Conservation (phyloP, 2,888 invertebrate species). For the Tipula unca region DNA sequence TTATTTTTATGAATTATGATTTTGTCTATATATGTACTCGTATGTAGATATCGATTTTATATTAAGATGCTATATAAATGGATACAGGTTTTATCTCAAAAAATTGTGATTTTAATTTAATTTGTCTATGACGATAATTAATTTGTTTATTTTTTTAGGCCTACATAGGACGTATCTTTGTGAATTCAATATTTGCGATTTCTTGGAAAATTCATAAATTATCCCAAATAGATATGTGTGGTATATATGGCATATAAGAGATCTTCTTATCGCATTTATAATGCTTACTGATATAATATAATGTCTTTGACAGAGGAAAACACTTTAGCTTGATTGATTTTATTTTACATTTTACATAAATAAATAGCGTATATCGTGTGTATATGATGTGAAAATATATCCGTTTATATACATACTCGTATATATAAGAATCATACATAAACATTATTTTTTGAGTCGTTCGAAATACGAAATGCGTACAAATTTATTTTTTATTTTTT, state of each 20-base stretch:
- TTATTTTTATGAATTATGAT: background rate
- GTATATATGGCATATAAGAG: too few relatives aligned
- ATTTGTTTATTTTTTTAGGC: background rate
- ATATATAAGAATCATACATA: background rate
- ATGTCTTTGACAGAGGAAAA: background rate
- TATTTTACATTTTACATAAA: background rate
- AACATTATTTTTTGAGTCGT: background rate
- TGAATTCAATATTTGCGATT: too few relatives aligned
- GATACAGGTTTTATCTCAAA: background rate
- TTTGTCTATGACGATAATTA: background rate
- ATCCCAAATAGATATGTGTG: background rate
- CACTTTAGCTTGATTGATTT: constrained; percentile 14
- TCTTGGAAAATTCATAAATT: too few relatives aligned
- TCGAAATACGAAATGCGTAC: background rate
- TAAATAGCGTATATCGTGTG: background rate
- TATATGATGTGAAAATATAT: background rate
- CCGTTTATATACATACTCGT: background rate
- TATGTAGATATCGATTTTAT: background rate
- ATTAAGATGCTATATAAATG: background rate
- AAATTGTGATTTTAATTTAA: background rate
- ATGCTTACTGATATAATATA: background rate
- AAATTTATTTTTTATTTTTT: background rate
- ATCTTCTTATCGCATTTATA: background rate
- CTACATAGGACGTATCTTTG: too few relatives aligned
- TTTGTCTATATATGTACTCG: background rate